These are phyloP conservation scores for Diarsia rubi DNA, from an alignment of 2,888 invertebrate genomes.

Conservation along the genomic window DNA sequence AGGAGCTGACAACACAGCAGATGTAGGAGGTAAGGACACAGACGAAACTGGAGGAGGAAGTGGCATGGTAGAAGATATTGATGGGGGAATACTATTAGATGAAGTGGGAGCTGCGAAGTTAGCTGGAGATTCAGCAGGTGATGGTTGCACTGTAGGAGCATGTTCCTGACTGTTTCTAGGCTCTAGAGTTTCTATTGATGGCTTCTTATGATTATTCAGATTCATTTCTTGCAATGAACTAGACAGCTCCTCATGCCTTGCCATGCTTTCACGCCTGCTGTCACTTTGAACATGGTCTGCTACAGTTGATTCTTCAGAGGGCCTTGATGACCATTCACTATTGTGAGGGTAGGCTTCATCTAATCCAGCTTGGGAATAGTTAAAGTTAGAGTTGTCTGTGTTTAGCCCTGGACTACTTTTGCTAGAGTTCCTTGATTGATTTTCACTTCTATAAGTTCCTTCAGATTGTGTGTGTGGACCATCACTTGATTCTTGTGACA, in stretches of 20 bases:
- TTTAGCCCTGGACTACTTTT: conserved; percentile 86
- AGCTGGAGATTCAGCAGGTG: conserved; percentile 68
- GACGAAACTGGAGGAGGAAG: conserved; percentile 60
- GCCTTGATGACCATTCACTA: conserved; percentile 79
- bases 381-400: conserved; percentile 85
- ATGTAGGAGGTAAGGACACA: conserved; percentile 50
- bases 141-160: conserved; percentile 58
- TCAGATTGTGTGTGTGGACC: conserved; percentile 91
- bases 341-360: conserved; percentile 78
- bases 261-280: conserved; percentile 76
- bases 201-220: conserved; percentile 79
- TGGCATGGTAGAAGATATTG: conserved; percentile 57
- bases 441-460: conserved; percentile 91
- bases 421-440: conserved; percentile 90
- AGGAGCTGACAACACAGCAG: conserved; percentile 48
- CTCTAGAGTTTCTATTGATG: conserved; percentile 66
- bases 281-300: conserved; percentile 70
- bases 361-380: conserved; percentile 78
- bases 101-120: conserved; percentile 65
- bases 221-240: conserved; percentile 83
- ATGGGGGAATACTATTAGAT: conserved; percentile 45
- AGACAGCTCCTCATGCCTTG: conserved; percentile 80
- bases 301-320: conserved; percentile 74
- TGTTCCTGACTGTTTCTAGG: conserved; percentile 63
- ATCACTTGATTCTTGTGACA: conserved; percentile 92